Percentiles rank a stretch among this genome's conserved stretches.
These are phyloP conservation scores for Nephrotoma guestfalica DNA, from an alignment of 2,888 invertebrate species.

Conservation along the genomic window DNA sequence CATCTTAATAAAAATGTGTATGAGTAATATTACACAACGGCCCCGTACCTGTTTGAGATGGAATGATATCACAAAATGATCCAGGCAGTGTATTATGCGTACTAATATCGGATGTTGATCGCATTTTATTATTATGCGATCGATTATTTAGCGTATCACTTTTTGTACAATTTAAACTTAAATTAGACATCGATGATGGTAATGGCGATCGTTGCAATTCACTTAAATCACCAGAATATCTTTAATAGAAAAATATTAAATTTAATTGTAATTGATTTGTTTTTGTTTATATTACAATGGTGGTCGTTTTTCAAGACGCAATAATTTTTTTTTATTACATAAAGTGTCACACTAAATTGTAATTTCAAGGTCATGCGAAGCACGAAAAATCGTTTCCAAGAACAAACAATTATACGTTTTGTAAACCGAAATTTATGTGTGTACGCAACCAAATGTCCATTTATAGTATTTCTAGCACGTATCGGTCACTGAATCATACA, in stretches of 20 bases:
- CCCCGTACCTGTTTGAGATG: conserved; percentile 20
- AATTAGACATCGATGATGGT: conserved; percentile 31
- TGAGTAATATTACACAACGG: neutral
- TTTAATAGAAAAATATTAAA: conserved; percentile 12
- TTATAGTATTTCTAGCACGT: neutral
- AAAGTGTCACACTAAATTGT: neutral
- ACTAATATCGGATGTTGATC: conserved; percentile 14
- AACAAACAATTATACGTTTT: neutral
- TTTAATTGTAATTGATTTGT: neutral
- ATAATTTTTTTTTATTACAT: neutral
- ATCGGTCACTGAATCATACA: neutral
- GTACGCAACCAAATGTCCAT: neutral
- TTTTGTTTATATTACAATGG: neutral
- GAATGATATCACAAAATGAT: conserved; percentile 14
- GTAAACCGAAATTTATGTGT: neutral
- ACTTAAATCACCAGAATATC: conserved; percentile 32
- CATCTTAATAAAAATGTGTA: neutral
- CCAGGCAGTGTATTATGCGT: conserved; percentile 9
- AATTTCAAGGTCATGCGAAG: neutral
- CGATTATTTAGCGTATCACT: conserved; percentile 8
- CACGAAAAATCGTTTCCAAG: neutral
- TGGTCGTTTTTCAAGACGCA: neutral
- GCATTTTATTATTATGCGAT: conserved; percentile 7
- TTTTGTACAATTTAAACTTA: conserved; percentile 22
- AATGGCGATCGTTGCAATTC: conserved; percentile 33